Evolutionary conservation across 2,797 vertebrate species (phyloP).

Genomic region (Sebastes wilsoni): DNA sequence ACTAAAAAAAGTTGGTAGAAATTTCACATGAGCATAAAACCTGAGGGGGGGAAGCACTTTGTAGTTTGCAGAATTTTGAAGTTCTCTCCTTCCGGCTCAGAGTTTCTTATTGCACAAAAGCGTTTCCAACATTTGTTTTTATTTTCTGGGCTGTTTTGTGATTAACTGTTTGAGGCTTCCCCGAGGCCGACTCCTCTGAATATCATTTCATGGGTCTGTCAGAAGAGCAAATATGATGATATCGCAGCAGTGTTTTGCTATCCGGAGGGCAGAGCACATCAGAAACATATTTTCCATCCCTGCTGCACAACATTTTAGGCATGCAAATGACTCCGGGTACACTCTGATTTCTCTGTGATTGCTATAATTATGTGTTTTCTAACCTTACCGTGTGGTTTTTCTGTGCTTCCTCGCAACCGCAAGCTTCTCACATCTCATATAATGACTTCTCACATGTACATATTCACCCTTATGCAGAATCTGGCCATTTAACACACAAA

Average conservation of each 20-base stretch:
- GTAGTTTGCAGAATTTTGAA: not conserved
- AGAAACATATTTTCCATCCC: constrained; percentile 36
- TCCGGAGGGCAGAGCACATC: constrained; percentile 39
- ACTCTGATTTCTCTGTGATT: constrained; percentile 23
- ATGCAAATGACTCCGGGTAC: constrained; percentile 34
- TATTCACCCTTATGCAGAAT: not conserved
- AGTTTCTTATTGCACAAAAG: not conserved
- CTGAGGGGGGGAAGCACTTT: not conserved
- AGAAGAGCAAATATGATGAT: constrained; percentile 43
- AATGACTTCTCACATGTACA: not conserved
- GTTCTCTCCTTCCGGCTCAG: not conserved
- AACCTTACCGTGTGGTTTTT: constrained; percentile 38
- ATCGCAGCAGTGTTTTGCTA: constrained; percentile 33
- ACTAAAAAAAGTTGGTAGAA: not conserved
- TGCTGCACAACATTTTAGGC: constrained; percentile 46
- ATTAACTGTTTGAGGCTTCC: constrained; percentile 20
- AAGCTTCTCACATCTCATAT: constrained; percentile 25
- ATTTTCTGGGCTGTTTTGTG: constrained; percentile 31
- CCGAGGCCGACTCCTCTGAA: constrained; percentile 3
- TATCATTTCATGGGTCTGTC: constrained; percentile 27
- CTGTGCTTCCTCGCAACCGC: constrained; percentile 24
- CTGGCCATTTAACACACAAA: not conserved
- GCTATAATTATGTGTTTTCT: constrained; percentile 51
- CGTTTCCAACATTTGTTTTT: constrained; percentile 29
- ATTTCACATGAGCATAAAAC: not conserved